These are phyloP conservation scores for Datnioides undecimradiatus DNA, from an alignment of 2,113 vertebrate genomes.

Conservation along the genomic window DNA sequence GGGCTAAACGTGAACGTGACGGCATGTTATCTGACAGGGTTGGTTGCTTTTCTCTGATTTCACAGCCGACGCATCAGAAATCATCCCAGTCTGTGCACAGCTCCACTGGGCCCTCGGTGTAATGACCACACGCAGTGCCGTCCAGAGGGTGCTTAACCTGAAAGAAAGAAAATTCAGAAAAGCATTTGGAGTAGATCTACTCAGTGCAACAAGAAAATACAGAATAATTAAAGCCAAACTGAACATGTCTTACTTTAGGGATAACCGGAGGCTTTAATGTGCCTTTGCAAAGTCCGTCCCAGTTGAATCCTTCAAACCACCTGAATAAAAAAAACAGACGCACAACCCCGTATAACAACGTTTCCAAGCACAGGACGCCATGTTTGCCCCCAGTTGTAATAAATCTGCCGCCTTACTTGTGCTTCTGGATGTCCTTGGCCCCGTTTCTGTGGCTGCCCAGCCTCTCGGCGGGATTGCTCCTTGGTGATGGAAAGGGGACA, in stretches of 20 bases:
- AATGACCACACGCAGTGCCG: constrained; percentile 42
- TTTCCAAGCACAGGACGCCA: background rate
- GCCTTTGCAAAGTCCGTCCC: constrained; percentile 78
- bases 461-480: constrained; percentile 83
- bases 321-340: constrained; percentile 63
- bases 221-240: background rate
- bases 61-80: constrained; percentile 69
- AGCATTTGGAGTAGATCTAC: background rate
- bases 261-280: constrained; percentile 73
- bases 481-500: constrained; percentile 59
- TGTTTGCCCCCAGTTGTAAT: constrained; percentile 21
- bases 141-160: constrained; percentile 70
- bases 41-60: background rate
- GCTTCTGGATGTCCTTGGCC: constrained; percentile 84
- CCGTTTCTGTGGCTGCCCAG: constrained; percentile 80
- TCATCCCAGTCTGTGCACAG: constrained; percentile 77
- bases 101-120: constrained; percentile 53
- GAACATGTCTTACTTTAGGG: constrained; percentile 75
- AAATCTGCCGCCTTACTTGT: constrained; percentile 78
- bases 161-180: constrained; percentile 14
- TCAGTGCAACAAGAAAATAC: background rate
- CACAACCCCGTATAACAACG: constrained; percentile 6
- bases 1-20: constrained; percentile 21
- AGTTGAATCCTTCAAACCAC: constrained; percentile 86
- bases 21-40: background rate